phyloP scores from a whole-genome alignment of 1,140 invertebrate species.

The Drosophila seguyi region DNA sequence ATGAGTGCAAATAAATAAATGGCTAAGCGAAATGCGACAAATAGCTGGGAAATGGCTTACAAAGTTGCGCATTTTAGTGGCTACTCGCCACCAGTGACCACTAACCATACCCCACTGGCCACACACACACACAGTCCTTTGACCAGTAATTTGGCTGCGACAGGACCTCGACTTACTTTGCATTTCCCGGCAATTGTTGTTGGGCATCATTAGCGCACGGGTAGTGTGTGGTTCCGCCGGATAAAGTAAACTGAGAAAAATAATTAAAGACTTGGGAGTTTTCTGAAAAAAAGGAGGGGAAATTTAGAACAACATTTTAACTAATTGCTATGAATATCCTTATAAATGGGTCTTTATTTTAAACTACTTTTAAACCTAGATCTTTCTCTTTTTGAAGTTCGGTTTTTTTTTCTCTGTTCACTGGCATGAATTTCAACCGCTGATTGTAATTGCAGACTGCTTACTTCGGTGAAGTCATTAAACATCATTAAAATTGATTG shows the following conservation, averaged over 20 bases:
- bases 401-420: neutral
- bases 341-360: neutral
- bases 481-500: conserved; percentile 76
- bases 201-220: conserved; percentile 61
- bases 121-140: conserved; percentile 15
- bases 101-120: conserved; percentile 16
- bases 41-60: conserved; percentile 65
- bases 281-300: neutral
- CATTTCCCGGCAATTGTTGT: conserved; percentile 52
- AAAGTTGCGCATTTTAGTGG: conserved; percentile 70
- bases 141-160: conserved; percentile 60
- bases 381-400: accelerated
- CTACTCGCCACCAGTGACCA: conserved; percentile 20
- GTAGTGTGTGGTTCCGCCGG: conserved; percentile 49
- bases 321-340: neutral
- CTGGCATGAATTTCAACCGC: conserved; percentile 4
- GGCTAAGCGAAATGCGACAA: conserved; percentile 78
- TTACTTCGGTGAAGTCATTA: conserved; percentile 59
- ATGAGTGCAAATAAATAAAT: conserved; percentile 79
- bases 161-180: conserved; percentile 48
- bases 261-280: neutral
- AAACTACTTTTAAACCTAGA: neutral
- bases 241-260: conserved; percentile 46
- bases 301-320: neutral
- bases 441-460: conserved; percentile 35